Base-by-base conservation (phyloP, 2,888 invertebrate genomes). In the Nomada flava region DNA sequence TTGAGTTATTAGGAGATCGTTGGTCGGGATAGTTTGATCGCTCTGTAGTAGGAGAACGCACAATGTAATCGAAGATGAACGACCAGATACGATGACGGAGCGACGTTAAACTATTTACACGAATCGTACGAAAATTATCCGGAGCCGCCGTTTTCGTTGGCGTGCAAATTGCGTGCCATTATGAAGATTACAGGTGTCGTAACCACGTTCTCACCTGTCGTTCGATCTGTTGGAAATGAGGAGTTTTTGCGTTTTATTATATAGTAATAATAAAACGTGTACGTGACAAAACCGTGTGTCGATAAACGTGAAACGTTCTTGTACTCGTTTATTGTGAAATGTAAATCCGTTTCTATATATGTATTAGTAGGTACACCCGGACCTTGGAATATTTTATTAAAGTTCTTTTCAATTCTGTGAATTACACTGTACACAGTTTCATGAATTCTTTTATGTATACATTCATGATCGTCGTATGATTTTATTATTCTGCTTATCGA, bases 141-240 rank as follows among this genome's bases (percentile, higher is more conserved):
- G n/a, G 52, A 52, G 26, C 42, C 67, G 82, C 62, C 84, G 82
- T 71, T 57, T 67, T 69, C 79, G 79, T 74, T 59, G 63, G 79
- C 80, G 78, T 63, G 80, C 65, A 80, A 86, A 90, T 86, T 90
- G 70, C 79, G 60, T 52, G 7, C 82, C 86, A 86, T 86, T 86
- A 86, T 74, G 73, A 78, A 80, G 84, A 86, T 86, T 86, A 76
- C 73, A 77, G 80, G 82, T 75, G 72, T 60, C n/a, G 79, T 57
- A 79, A 73, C 68, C 63, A 76, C 62, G 53, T 79, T 67, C 69
- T 55, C 79, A 60, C 57, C 62, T 70, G 72, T 44, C 78, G 60
- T 65, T 62, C 84, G 82, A 73, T 81, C 63, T 68, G 52, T 63
- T 55, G 57, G 57, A 72, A 80, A 78, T 26, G 44, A 63, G 26